Percentiles rank a stretch among this genome's conserved stretches.
phyloP scores from a whole-genome alignment of 2,888 invertebrate genomes.

The Neoascia interrupta region DNA sequence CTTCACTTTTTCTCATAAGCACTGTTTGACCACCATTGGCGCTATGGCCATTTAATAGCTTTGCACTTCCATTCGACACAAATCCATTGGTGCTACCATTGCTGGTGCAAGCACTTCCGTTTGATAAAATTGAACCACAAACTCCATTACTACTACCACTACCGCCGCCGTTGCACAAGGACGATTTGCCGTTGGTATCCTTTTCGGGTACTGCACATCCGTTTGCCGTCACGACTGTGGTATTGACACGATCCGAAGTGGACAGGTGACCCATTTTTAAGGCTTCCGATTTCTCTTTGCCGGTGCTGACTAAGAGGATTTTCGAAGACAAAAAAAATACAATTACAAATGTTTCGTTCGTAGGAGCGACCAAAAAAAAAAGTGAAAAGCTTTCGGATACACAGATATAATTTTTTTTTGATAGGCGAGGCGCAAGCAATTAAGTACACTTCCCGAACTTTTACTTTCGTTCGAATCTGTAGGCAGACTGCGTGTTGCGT shows the following conservation, averaged over 20 bases:
- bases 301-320: slow-evolving; percentile 31
- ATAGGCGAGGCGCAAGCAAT: too few species aligned
- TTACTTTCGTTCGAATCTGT: slow-evolving; percentile 30
- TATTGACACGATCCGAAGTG: slow-evolving; percentile 76
- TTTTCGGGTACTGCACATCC: slow-evolving; percentile 45
- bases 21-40: slow-evolving; percentile 43
- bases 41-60: slow-evolving; percentile 22
- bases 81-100: too few species aligned
- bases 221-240: slow-evolving; percentile 67
- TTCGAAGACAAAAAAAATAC: too few species aligned
- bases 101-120: slow-evolving; percentile 41
- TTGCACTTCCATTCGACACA: slow-evolving; percentile 53
- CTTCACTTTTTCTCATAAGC: slow-evolving; percentile 43
- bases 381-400: slow-evolving; percentile 45
- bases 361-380: slow-evolving; percentile 6
- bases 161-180: slow-evolving; percentile 53
- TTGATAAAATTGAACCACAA: slow-evolving; percentile 52
- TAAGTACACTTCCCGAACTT: slow-evolving; percentile 38
- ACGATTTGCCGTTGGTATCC: slow-evolving; percentile 59
- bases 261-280: slow-evolving; percentile 77
- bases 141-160: slow-evolving; percentile 34
- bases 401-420: slow-evolving; percentile 14
- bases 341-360: too few species aligned
- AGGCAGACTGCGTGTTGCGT: slow-evolving; percentile 13
- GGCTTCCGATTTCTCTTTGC: neutral